These are phyloP conservation scores for Numenius arquata DNA, from an alignment of 2,113 vertebrate genomes.

Conservation along the genomic window DNA sequence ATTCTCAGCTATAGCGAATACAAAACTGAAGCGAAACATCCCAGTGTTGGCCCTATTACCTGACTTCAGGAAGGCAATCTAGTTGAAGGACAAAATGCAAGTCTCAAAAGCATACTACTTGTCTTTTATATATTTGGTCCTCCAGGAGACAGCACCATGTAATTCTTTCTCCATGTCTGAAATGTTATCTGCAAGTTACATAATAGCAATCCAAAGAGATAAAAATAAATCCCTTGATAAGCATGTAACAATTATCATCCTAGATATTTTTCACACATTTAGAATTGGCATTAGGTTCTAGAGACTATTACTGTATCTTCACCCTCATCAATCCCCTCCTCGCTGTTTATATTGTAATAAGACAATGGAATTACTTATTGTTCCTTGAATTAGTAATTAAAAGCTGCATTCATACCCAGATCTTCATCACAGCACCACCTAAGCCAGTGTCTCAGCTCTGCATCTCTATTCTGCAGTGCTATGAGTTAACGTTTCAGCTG, in stretches of 20 bases:
- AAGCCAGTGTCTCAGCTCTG: neutral
- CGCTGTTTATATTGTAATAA: fast-evolving
- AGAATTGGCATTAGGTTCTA: neutral
- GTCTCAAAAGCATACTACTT: neutral
- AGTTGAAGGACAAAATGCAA: neutral
- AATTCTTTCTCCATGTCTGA: neutral
- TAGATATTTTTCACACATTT: neutral
- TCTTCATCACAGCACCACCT: neutral
- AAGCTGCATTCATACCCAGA: neutral
- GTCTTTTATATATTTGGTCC: neutral
- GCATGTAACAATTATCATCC: neutral
- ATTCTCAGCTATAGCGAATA: neutral
- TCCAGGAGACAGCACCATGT: neutral
- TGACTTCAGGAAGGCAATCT: neutral
- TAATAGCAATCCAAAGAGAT: neutral
- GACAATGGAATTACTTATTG: neutral
- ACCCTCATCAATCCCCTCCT: neutral
- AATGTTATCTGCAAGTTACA: neutral
- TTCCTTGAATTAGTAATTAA: neutral
- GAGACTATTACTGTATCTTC: neutral
- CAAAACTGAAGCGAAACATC: neutral
- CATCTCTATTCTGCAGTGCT: neutral
- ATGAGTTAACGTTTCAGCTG: fast-evolving
- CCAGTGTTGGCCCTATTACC: neutral
- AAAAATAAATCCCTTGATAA: neutral